These are phyloP conservation scores for Nerophis lumbriciformis DNA, from an alignment of 2,113 vertebrate genomes.

Conservation along the genomic window DNA sequence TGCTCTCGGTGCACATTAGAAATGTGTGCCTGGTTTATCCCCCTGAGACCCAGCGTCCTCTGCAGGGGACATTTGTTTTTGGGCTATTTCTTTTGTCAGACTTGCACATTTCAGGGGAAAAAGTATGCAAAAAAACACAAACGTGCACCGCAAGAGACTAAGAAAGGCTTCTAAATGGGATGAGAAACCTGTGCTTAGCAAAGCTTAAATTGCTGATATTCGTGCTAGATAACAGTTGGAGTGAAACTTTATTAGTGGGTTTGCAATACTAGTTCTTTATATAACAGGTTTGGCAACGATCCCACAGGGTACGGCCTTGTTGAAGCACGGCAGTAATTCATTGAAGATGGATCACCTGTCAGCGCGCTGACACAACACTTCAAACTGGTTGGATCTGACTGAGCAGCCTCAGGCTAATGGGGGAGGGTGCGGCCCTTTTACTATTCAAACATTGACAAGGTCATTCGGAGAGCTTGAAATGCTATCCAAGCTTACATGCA, in stretches of 20 bases:
- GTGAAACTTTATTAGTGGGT: neutral
- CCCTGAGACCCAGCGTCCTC: too few relatives aligned
- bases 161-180: too few relatives aligned
- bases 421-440: constrained; percentile 8
- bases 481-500: neutral
- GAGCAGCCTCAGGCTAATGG: constrained; percentile 13
- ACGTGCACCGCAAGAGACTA: too few relatives aligned
- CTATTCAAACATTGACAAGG: neutral
- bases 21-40: too few relatives aligned
- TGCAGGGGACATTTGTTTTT: too few relatives aligned
- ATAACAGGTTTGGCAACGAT: constrained; percentile 20
- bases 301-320: neutral
- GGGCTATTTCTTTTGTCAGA: too few relatives aligned
- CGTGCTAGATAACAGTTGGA: neutral
- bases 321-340: neutral
- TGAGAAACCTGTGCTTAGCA: neutral
- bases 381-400: constrained; percentile 10
- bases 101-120: too few relatives aligned
- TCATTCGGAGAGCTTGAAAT: neutral
- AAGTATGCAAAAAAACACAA: too few relatives aligned
- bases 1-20: constrained; percentile 6
- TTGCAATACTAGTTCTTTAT: constrained; percentile 14
- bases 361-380: neutral
- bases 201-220: neutral
- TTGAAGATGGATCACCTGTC: constrained; percentile 6